Base-by-base conservation (phyloP, 1,140 invertebrate genomes). In the Bacillus rossius region DNA sequence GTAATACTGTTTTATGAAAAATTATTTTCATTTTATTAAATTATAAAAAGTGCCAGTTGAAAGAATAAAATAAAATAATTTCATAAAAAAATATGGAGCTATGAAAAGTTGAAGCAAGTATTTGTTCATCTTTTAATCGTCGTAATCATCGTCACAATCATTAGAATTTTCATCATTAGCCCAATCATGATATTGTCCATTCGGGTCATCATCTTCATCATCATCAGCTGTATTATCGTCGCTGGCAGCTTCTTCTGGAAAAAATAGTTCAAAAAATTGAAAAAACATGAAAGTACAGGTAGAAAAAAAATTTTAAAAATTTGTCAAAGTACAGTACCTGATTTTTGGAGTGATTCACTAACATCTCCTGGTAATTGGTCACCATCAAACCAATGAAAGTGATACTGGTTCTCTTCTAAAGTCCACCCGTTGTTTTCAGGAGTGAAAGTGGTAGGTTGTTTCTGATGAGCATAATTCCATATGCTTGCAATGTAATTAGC, bases 301-400 rank as follows among this genome's bases (percentile, higher is more conserved):
- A 23, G 8, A 17, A 51, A 7, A 51, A 23, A 14, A n/a, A n/a
- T n/a, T n/a, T 13, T 51, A 2, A 51, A 51, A 23, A 48, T 53
- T 47, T 49, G 3, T 62, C 22, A 5, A 60, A 45, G 1, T 62
- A 62, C 8, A 59, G 29, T 62, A 62, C 61, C 53, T 62, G 57
- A 52, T 52, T 55, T 2, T 57, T 59, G 26, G 51, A 62, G 61
- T 17, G 52, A 59, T 60, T 63, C 56, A 61, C 59, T 37, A 23
- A 63, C 54, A 25, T 17, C 49, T 8, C 47, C 13, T 54, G 51
- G 62, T 52, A 63, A 54, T 55, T 63, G 62, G 38, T 61, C 54
- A 25, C 62, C 62, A 61, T 54, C 62, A 58, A 63, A 63, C 62
- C 62, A 63, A 43, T 56, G 42, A 58, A 63, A 61, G 17, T 63